Conservation (phyloP, 2,888 invertebrate species). For the Melanostoma scalare region DNA sequence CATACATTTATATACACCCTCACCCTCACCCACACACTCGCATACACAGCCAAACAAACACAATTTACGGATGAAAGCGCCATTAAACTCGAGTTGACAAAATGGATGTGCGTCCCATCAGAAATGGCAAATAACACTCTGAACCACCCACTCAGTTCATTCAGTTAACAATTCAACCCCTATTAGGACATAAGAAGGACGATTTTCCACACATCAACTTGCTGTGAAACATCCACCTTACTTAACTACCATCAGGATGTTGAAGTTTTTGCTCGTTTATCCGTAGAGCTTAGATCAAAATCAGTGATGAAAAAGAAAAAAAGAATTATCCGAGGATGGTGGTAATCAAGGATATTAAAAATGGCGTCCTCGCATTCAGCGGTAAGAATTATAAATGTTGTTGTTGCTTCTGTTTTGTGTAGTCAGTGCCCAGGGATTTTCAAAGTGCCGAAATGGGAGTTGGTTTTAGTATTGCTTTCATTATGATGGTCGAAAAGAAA, state of each 20-base stretch:
- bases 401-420: slow-evolving; percentile 43
- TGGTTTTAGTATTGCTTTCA: slow-evolving; percentile 58
- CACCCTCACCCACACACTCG: slow-evolving; percentile 11
- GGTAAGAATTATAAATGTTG: slow-evolving; percentile 59
- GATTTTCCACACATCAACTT: slow-evolving; percentile 72
- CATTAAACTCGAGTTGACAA: slow-evolving; percentile 72
- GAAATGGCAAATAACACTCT: slow-evolving; percentile 59
- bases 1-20: not conserved
- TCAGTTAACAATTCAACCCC: slow-evolving; percentile 72
- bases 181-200: slow-evolving; percentile 72
- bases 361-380: slow-evolving; percentile 67
- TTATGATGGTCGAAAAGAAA: slow-evolving; percentile 34
- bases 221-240: slow-evolving; percentile 63
- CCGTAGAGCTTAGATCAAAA: slow-evolving; percentile 22
- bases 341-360: slow-evolving; percentile 69
- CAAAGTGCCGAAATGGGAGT: slow-evolving; percentile 47
- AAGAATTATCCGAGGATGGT: slow-evolving; percentile 10
- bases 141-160: slow-evolving; percentile 58
- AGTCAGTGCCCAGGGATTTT: slow-evolving; percentile 30
- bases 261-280: slow-evolving; percentile 26
- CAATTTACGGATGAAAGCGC: slow-evolving; percentile 62
- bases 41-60: slow-evolving; percentile 13
- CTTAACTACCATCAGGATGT: slow-evolving; percentile 4
- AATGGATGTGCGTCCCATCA: slow-evolving; percentile 63
- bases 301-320: slow-evolving; percentile 7